These are phyloP conservation scores for Piaya cayana DNA, from an alignment of 2,113 vertebrate species.

Conservation along the genomic window DNA sequence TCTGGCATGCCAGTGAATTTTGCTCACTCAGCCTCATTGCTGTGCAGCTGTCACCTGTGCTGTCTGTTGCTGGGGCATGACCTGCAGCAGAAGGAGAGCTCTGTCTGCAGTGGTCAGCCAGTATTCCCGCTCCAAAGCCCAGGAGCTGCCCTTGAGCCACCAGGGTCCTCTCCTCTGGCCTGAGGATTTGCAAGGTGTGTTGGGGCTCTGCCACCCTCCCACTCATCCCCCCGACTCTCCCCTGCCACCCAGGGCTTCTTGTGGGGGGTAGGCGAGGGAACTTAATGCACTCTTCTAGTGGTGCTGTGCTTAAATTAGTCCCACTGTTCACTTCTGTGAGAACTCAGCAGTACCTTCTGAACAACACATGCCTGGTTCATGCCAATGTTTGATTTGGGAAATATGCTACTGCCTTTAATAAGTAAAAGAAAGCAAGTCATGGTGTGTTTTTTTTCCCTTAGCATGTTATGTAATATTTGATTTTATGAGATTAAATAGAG, in stretches of 20 bases:
- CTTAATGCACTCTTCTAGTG: fast-evolving
- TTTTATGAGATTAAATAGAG: not conserved
- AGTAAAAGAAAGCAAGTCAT: not conserved
- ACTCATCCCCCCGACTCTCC: no score
- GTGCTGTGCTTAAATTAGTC: not conserved
- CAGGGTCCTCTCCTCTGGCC: fast-evolving
- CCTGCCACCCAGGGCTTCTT: not conserved
- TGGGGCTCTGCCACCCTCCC: not conserved
- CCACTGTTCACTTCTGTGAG: not conserved
- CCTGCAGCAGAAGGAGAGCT: not conserved
- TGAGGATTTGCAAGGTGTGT: fast-evolving
- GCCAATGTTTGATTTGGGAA: not conserved
- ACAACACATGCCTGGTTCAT: not conserved
- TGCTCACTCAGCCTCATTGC: not conserved
- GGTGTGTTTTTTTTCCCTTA: not conserved
- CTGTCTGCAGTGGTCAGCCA: not conserved
- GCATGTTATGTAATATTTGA: not conserved
- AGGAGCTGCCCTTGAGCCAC: not conserved
- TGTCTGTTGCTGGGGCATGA: fast-evolving
- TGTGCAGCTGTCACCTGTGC: fast-evolving
- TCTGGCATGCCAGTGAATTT: fast-evolving
- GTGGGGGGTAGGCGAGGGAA: not conserved
- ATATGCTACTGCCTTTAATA: not conserved
- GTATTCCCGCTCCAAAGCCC: not conserved
- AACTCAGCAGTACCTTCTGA: not conserved